Evolutionary conservation across 1,140 invertebrate species (phyloP).

Genomic region (Drosophila pruinosa): DNA sequence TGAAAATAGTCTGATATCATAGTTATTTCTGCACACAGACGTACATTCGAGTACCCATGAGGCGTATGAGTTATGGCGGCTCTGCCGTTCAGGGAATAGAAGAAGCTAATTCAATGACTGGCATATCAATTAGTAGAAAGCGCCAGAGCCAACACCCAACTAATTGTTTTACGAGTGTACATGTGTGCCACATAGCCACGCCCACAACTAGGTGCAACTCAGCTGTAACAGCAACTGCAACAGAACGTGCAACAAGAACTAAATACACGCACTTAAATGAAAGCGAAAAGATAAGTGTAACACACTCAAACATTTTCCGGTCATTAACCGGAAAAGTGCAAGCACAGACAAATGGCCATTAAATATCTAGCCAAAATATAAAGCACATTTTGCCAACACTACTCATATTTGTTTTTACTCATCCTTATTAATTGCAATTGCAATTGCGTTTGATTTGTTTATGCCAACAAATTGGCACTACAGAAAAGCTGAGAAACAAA

Average conservation of each 20-base stretch:
- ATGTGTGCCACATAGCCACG: constrained; percentile 9
- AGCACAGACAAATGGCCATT: constrained; percentile 42
- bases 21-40: constrained; percentile 48
- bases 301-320: constrained; percentile 49
- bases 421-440: constrained; percentile 66
- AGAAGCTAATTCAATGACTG: constrained; percentile 30
- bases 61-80: constrained; percentile 49
- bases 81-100: constrained; percentile 34
- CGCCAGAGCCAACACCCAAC: constrained; percentile 56
- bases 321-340: constrained; percentile 74
- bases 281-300: constrained; percentile 9
- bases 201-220: constrained; percentile 45
- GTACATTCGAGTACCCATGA: background rate
- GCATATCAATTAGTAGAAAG: constrained; percentile 80
- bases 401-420: background rate
- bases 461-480: constrained; percentile 29
- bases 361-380: constrained; percentile 21
- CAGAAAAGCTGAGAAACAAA: constrained; percentile 52
- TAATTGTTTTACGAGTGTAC: constrained; percentile 21
- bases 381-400: background rate
- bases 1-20: constrained; percentile 66
- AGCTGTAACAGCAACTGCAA: background rate
- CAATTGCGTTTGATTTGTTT: constrained; percentile 73
- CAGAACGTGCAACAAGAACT: constrained; percentile 15
- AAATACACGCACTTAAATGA: background rate